phyloP scores from a whole-genome alignment of 2,888 invertebrate species.

The Xestia sexstrigata region DNA sequence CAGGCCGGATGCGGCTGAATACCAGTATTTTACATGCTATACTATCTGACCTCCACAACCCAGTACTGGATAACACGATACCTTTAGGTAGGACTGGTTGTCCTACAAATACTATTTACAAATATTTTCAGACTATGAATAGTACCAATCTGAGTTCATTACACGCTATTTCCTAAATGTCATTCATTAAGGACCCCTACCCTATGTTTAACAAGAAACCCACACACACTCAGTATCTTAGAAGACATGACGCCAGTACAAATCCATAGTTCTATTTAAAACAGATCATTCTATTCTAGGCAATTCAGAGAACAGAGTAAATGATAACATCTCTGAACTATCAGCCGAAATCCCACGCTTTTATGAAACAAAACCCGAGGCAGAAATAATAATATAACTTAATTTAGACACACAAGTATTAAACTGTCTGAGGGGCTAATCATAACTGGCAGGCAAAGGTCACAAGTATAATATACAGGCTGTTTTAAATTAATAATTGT shows the following conservation, averaged over 20 bases:
- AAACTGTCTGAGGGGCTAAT: slow-evolving; percentile 3
- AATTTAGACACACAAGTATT: slow-evolving; percentile 19
- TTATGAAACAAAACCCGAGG: slow-evolving; percentile 1
- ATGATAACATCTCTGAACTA: slow-evolving; percentile 1
- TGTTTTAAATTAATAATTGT: background rate
- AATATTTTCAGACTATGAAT: background rate
- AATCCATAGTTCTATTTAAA: background rate
- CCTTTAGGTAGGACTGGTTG: background rate
- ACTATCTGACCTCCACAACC: too few relatives aligned
- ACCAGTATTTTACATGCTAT: too few relatives aligned
- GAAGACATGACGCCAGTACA: background rate
- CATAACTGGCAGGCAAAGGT: slow-evolving; percentile 19
- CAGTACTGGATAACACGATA: too few relatives aligned
- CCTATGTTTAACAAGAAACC: background rate
- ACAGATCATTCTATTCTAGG: slow-evolving; percentile 19
- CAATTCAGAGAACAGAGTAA: background rate
- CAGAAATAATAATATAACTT: slow-evolving; percentile 10
- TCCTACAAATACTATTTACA: background rate
- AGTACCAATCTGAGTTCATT: background rate
- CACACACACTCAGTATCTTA: background rate
- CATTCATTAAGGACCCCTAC: background rate
- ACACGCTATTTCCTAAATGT: background rate
- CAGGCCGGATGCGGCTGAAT: too few relatives aligned
- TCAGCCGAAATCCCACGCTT: slow-evolving; percentile 10
- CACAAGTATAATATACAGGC: background rate